Evolutionary conservation across 64 coral and sea anemone genomes (phyloP), one percentile per base, ranked within the genome.

Genomic region (Montipora sp.): DNA sequence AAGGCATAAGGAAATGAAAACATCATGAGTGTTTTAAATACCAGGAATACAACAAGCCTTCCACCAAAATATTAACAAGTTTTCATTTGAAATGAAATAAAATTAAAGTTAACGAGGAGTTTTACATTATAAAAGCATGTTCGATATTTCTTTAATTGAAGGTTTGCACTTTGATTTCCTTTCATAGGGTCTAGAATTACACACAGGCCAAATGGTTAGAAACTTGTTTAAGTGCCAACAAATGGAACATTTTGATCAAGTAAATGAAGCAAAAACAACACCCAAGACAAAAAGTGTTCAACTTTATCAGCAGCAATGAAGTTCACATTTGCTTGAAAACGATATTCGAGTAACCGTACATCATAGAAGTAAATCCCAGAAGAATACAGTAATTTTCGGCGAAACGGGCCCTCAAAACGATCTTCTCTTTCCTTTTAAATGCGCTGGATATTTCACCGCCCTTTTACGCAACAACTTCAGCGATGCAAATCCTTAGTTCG

Each of bases 101-200:
- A 36, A 36, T 36, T 36, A 36, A 36, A 36, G 36, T 36, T 2
- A 36, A 36, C 36, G 36, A 36, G 36, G 36, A 36, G 36, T 36
- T 36, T 36, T 36, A 36, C 36, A 36, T 36, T 36, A 71, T 5
- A 19, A 71, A 21, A 71, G 68, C 68, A 71, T 71, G 19, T 71
- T 18, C 20, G 4, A 21, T 71, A 71, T 57, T 57, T 18, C 63
- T 4, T 7, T 71, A 71, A 71, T 71, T 71, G 68, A 71, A 18
- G 20, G 9, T 23, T 82, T 82, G 58, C 61, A 82, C 80, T 61
- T 82, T 61, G 11, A 27, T 82, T 82, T 59, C 58, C 23, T 18
- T 3, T 82, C 7, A 13, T 23, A 60, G 15, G 5, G 12, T 44
- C 23, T 61, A 63, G 23, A 65, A 63, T 63, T 63, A 65, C 23